Evolutionary conservation across 2,113 vertebrate genomes (phyloP).

Genomic region (Corythaeola cristata): DNA sequence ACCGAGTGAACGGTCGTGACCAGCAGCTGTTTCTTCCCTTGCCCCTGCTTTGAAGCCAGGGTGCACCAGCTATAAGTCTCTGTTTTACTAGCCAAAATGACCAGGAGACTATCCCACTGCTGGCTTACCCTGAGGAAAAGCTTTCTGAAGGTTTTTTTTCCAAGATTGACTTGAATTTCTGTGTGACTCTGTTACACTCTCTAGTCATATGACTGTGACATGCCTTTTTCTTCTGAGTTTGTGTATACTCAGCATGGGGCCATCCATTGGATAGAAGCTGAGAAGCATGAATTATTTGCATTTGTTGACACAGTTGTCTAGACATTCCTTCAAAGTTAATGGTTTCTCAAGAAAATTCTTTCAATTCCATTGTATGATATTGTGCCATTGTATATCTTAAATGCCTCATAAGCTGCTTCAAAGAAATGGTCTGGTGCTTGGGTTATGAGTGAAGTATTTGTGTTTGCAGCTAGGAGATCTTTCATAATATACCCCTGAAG

Average conservation of each 20-base stretch:
- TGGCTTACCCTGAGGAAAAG: slow-evolving; percentile 24
- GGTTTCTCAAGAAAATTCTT: slow-evolving; percentile 70
- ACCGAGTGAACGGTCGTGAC: background rate
- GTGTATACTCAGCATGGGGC: slow-evolving; percentile 76
- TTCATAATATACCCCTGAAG: slow-evolving; percentile 22
- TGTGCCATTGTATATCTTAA: slow-evolving; percentile 68
- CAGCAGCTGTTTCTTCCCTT: background rate
- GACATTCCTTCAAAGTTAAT: slow-evolving; percentile 78
- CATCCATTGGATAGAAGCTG: slow-evolving; percentile 67
- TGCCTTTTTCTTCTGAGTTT: slow-evolving; percentile 73
- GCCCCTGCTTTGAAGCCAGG: background rate
- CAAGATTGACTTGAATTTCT: slow-evolving; percentile 67
- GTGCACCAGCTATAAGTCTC: background rate
- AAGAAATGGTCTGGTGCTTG: slow-evolving; percentile 65
- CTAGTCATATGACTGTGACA: slow-evolving; percentile 70
- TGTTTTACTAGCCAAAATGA: slow-evolving; percentile 50
- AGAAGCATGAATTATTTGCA: slow-evolving; percentile 73
- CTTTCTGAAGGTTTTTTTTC: slow-evolving; percentile 55
- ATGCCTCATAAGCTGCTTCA: slow-evolving; percentile 73
- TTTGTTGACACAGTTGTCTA: slow-evolving; percentile 75
- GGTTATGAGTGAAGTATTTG: slow-evolving; percentile 59
- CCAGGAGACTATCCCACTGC: slow-evolving; percentile 35
- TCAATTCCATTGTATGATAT: slow-evolving; percentile 69
- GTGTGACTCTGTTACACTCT: slow-evolving; percentile 61
- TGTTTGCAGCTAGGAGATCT: slow-evolving; percentile 43